phyloP scores from a whole-genome alignment of 2,113 vertebrate genomes.

The Xyliphius kryptos region DNA sequence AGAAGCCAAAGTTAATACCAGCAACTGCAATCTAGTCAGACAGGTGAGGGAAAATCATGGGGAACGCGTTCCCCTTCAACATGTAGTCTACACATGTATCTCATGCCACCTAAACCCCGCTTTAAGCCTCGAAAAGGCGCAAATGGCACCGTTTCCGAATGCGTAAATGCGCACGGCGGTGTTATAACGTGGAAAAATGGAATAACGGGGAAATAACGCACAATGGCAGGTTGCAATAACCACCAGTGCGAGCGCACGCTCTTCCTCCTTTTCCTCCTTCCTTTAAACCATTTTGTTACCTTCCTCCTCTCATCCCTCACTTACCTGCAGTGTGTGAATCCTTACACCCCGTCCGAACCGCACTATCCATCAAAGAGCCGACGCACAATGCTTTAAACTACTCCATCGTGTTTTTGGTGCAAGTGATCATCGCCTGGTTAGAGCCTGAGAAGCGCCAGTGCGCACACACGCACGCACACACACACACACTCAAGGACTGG shows the following conservation, averaged over 20 bases:
- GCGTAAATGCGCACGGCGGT: no score
- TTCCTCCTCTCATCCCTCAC: not conserved
- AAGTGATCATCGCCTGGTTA: not conserved
- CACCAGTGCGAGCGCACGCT: not conserved
- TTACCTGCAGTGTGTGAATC: not conserved
- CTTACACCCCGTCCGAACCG: not conserved
- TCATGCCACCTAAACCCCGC: not conserved
- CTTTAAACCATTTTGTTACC: not conserved
- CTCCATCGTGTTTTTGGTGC: not conserved
- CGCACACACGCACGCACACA: not conserved
- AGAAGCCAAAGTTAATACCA: no score
- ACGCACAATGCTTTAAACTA: not conserved
- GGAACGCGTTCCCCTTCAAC: slow-evolving; percentile 22
- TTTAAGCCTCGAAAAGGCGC: no score
- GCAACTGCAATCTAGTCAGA: not conserved
- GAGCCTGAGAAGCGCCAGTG: not conserved
- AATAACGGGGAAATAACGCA: slow-evolving; percentile 4
- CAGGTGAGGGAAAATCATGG: not conserved
- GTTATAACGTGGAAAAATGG: not conserved
- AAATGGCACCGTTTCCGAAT: no score
- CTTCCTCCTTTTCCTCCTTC: not conserved
- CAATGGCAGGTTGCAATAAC: slow-evolving; percentile 8
- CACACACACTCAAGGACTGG: not conserved
- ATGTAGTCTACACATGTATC: slow-evolving; percentile 9
- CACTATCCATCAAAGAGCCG: not conserved